These are phyloP conservation scores for Serilophus lunatus DNA, from an alignment of 2,113 vertebrate genomes.

Conservation along the genomic window DNA sequence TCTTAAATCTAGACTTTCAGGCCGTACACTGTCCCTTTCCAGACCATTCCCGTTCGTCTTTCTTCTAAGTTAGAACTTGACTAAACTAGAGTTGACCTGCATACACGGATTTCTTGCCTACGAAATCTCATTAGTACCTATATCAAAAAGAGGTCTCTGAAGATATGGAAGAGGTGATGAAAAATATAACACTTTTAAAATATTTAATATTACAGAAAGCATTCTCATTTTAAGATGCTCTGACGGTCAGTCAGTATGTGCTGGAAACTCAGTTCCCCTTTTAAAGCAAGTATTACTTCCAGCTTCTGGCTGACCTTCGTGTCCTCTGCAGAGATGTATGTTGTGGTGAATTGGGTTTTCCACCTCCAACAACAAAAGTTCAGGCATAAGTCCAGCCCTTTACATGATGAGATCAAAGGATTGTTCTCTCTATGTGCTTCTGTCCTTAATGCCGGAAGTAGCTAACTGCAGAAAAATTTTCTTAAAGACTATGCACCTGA, in stretches of 20 bases:
- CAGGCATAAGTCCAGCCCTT: neutral
- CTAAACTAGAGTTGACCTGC: neutral
- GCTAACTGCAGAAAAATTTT: neutral
- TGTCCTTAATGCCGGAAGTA: neutral
- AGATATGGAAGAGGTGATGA: neutral
- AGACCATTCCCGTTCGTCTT: neutral
- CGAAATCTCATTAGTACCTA: neutral
- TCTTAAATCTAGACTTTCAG: neutral
- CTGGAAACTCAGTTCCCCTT: neutral
- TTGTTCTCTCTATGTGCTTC: neutral
- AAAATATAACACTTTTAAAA: neutral
- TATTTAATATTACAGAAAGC: neutral
- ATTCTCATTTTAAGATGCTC: neutral
- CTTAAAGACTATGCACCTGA: neutral
- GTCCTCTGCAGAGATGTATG: neutral
- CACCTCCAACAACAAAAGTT: neutral
- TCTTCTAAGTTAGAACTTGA: neutral
- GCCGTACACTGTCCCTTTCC: neutral
- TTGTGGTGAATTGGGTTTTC: neutral
- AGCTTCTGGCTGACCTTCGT: neutral
- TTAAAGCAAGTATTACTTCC: neutral
- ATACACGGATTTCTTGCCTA: neutral
- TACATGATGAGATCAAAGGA: neutral
- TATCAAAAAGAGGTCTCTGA: neutral
- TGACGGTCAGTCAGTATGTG: rapidly evolving